Evolutionary conservation across 2,113 vertebrate genomes (phyloP).

Genomic region (Sinocyclocheilus maitianheensis): DNA sequence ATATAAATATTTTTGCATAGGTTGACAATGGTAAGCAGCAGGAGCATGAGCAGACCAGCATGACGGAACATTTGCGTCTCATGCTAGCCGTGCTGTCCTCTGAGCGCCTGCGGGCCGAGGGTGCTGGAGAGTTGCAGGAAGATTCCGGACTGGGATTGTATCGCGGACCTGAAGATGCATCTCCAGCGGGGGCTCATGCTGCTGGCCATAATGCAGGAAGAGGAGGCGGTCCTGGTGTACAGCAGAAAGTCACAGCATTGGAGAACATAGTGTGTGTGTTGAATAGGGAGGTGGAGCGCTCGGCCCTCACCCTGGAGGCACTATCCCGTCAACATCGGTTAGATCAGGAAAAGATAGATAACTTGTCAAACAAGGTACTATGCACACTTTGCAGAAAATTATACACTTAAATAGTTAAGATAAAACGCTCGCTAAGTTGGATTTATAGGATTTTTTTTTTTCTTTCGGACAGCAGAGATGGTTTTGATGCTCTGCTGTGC

Average conservation of each 20-base stretch:
- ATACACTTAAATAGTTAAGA: slow-evolving; percentile 9
- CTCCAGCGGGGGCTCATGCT: slow-evolving; percentile 71
- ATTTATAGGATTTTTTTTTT: slow-evolving; percentile 37
- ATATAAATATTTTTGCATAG: slow-evolving; percentile 5
- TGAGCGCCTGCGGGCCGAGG: slow-evolving; percentile 18
- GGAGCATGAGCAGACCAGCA: slow-evolving; percentile 53
- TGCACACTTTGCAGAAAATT: not conserved
- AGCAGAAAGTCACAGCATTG: slow-evolving; percentile 86
- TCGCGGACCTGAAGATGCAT: slow-evolving; percentile 70
- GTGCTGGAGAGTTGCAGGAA: slow-evolving; percentile 51
- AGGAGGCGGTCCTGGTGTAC: slow-evolving; percentile 78
- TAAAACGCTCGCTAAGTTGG: not conserved
- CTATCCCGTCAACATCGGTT: slow-evolving; percentile 86
- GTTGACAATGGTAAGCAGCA: slow-evolving; percentile 58
- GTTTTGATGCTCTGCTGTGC: slow-evolving; percentile 22
- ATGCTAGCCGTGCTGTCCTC: slow-evolving; percentile 45
- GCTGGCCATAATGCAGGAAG: slow-evolving; percentile 54
- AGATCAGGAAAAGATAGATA: slow-evolving; percentile 93
- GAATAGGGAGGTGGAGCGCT: slow-evolving; percentile 92
- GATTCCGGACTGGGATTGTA: slow-evolving; percentile 52
- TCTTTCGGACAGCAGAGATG: slow-evolving; percentile 46
- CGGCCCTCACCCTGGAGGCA: slow-evolving; percentile 84
- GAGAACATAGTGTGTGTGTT: slow-evolving; percentile 97
- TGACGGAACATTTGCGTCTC: slow-evolving; percentile 55
- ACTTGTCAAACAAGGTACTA: slow-evolving; percentile 85